Percentiles rank a stretch among this genome's conserved stretches.
phyloP scores from a whole-genome alignment of 2,888 invertebrate species.

The Epinotia nisella region DNA sequence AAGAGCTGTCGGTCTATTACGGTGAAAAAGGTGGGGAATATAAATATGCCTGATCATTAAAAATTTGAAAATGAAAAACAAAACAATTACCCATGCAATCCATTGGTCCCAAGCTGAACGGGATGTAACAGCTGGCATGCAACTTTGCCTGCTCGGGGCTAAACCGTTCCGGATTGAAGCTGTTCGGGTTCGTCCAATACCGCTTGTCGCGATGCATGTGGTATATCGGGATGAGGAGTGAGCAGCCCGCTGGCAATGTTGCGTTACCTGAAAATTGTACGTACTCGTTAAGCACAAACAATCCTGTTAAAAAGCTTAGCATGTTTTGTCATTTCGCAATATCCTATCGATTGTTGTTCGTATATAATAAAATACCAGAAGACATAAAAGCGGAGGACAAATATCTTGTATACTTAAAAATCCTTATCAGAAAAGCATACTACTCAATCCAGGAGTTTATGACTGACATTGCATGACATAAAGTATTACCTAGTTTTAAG shows the following conservation, averaged over 20 bases:
- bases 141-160: constrained; percentile 64
- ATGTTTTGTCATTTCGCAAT: no score
- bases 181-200: constrained; percentile 69
- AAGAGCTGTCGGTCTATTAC: no score
- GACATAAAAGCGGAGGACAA: no score
- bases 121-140: constrained; percentile 70
- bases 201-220: constrained; percentile 67
- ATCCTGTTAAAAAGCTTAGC: no score
- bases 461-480: no score
- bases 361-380: no score
- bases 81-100: constrained; percentile 71
- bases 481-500: no score
- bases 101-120: constrained; percentile 75
- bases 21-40: no score
- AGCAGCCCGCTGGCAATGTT: constrained; percentile 68
- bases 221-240: constrained; percentile 69
- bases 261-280: constrained; percentile 59
- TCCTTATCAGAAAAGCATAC: no score
- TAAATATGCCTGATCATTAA: not conserved
- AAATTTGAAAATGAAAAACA: not conserved
- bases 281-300: not conserved
- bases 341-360: no score
- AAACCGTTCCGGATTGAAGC: constrained; percentile 69
- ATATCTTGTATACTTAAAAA: no score
- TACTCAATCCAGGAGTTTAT: no score